A percentile compares a stretch with the other conserved stretches of the same genome.
phyloP scores from a whole-genome alignment of 2,888 invertebrate genomes.

The Dysmachus trigonus region DNA sequence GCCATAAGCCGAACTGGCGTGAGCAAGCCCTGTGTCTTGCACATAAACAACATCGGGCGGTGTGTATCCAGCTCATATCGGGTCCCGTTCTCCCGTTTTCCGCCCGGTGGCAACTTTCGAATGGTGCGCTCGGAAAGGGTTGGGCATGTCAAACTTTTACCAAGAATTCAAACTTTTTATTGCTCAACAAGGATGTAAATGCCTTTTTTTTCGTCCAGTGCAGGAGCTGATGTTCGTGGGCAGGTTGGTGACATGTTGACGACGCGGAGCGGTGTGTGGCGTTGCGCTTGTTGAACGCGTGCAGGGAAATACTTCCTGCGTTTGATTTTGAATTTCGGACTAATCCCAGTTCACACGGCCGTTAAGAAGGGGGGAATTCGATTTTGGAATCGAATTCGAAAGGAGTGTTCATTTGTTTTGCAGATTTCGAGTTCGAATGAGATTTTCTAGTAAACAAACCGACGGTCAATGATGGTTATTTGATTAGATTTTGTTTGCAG shows the following conservation, averaged over 20 bases:
- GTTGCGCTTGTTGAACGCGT: neutral
- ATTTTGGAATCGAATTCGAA: neutral
- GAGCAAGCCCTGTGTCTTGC: neutral
- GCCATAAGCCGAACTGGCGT: neutral
- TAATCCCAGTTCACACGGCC: too few species aligned
- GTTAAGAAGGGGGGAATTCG: neutral
- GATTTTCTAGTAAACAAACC: neutral
- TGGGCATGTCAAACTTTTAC: slow-evolving; percentile 31
- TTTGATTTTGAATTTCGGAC: neutral
- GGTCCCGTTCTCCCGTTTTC: neutral
- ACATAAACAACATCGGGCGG: slow-evolving; percentile 12
- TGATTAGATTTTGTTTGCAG: neutral
- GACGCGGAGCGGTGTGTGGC: neutral
- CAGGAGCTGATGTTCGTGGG: neutral
- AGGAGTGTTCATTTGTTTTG: neutral
- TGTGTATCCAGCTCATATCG: neutral
- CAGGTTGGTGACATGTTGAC: neutral
- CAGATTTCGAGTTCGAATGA: neutral
- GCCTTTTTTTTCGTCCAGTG: neutral
- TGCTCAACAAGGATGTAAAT: slow-evolving; percentile 34
- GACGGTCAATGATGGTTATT: neutral
- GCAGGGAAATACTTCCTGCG: neutral
- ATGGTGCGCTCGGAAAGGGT: neutral
- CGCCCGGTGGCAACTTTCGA: neutral
- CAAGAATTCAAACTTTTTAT: slow-evolving; percentile 37